A percentile compares a stretch with the other conserved stretches of the same genome.
Evolutionary conservation across 2,888 invertebrate species (phyloP).

Genomic region (Fissipunctia ypsillon): DNA sequence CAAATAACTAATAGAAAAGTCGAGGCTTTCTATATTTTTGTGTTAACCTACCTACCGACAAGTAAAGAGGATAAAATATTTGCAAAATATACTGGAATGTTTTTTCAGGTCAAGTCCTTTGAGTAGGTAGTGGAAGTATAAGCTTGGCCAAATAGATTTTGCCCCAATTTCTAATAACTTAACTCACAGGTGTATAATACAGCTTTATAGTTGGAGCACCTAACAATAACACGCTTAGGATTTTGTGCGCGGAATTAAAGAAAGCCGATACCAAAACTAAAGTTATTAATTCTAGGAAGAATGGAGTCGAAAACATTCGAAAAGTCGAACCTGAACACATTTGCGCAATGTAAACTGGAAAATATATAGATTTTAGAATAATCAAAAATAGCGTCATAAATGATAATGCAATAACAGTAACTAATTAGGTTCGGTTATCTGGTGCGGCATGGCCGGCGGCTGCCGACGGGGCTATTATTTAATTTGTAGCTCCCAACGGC

Average conservation of each 20-base stretch:
- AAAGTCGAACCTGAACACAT: neutral
- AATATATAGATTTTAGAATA: neutral
- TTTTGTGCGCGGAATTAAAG: neutral
- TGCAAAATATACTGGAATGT: conserved; percentile 7
- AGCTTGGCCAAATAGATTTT: conserved; percentile 14
- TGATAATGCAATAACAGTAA: conserved; percentile 8
- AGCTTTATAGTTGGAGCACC: conserved; percentile 2
- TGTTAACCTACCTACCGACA: conserved; percentile 17
- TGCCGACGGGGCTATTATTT: conserved; percentile 70
- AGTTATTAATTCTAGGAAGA: neutral
- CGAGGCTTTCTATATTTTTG: conserved; percentile 19
- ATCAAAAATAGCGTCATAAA: neutral
- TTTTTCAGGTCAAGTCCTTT: conserved; percentile 27
- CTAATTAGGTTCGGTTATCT: conserved; percentile 5
- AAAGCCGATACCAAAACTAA: neutral
- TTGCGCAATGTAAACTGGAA: neutral
- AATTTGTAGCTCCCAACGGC: conserved; percentile 65
- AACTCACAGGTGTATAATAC: neutral
- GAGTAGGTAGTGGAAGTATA: conserved; percentile 20
- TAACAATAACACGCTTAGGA: conserved; percentile 4
- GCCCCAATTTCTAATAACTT: conserved; percentile 13
- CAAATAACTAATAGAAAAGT: conserved; percentile 44
- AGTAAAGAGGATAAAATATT: conserved; percentile 34
- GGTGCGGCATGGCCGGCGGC: conserved; percentile 12
- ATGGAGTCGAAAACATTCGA: neutral